These are phyloP conservation scores for Grammomys surdaster DNA, from an alignment of 2,113 vertebrate species.

Conservation along the genomic window DNA sequence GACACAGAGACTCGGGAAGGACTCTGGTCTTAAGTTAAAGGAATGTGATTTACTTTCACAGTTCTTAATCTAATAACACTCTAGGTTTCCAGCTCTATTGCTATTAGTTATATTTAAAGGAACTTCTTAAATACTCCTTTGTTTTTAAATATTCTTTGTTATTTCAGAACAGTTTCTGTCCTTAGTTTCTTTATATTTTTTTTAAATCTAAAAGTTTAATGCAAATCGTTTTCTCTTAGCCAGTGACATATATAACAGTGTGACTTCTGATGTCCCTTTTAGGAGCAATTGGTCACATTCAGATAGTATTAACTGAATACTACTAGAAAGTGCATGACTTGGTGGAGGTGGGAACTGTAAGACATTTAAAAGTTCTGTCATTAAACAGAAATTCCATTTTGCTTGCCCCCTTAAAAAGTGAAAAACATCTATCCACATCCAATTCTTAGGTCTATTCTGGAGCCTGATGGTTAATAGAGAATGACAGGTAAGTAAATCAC, in stretches of 20 bases:
- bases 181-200: background rate
- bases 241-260: constrained; percentile 13
- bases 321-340: background rate
- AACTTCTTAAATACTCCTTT: background rate
- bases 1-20: background rate
- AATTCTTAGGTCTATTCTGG: constrained; percentile 81
- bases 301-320: constrained; percentile 51
- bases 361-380: constrained; percentile 49
- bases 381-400: constrained; percentile 69
- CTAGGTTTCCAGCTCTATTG: background rate
- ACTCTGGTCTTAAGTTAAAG: background rate
- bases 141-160: background rate
- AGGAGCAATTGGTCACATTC: background rate
- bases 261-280: constrained; percentile 42
- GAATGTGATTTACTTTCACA: background rate
- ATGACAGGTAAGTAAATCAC: constrained; percentile 80
- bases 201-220: constrained; percentile 24
- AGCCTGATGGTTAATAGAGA: constrained; percentile 76
- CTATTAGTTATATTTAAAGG: background rate
- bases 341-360: background rate
- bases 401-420: constrained; percentile 73
- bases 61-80: constrained; percentile 24
- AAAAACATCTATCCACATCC: constrained; percentile 68
- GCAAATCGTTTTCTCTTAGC: background rate
- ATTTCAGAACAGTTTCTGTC: background rate